These are phyloP conservation scores for Sipunculus nudus DNA, from an alignment of 2,888 invertebrate genomes.

Conservation along the genomic window DNA sequence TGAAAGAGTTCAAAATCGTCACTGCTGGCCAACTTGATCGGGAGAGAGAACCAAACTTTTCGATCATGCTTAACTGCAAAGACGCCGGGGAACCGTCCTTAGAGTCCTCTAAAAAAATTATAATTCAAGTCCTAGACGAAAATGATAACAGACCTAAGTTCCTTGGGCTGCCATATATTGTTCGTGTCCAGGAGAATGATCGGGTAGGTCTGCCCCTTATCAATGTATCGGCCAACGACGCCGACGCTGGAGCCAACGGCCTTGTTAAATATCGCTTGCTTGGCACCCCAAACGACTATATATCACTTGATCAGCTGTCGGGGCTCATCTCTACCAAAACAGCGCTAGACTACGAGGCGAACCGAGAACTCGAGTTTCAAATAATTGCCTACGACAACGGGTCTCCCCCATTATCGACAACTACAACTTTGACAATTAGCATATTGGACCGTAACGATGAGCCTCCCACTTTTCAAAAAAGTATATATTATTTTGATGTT, in stretches of 20 bases:
- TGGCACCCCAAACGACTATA: not conserved
- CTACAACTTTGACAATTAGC: not conserved
- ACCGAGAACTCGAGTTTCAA: not conserved
- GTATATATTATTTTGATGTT: not conserved
- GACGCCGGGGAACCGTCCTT: not conserved
- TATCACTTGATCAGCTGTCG: not conserved
- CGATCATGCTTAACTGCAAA: not conserved
- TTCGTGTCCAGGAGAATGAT: not conserved
- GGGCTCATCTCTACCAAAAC: not conserved
- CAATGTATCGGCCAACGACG: not conserved
- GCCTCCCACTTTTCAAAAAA: not conserved
- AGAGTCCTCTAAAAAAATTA: not conserved
- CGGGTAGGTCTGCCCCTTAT: not conserved
- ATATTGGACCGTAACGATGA: not conserved
- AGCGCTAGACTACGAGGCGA: not conserved
- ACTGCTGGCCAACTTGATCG: not conserved
- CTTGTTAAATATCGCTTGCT: not conserved
- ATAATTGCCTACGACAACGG: not conserved
- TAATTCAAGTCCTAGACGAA: not conserved
- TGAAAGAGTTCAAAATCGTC: not conserved
- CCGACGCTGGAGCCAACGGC: not conserved
- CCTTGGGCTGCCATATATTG: not conserved
- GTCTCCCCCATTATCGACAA: not conserved
- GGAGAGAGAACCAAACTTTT: not conserved
- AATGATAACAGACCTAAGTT: constrained; percentile 7